Evolutionary conservation across 2,113 vertebrate species (phyloP), one percentile per base, ranked within the genome.

Genomic region (Toxotes chatareus): DNA sequence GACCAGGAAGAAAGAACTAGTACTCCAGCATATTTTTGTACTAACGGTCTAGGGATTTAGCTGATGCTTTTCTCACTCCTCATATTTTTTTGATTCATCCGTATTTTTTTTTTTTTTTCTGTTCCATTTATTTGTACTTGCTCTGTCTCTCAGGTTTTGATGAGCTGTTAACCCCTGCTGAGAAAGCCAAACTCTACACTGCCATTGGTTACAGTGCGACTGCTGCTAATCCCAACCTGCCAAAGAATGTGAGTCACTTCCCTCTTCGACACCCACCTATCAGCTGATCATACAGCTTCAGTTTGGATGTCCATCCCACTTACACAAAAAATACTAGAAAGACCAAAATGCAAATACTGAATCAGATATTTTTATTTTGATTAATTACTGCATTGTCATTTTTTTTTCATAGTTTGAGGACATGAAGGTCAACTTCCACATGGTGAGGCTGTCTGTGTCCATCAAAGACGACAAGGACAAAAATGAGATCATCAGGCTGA

Each of bases 121-220:
- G 0, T 75, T 53, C 31, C 23, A 21, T 32, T 55, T 42, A 31
- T 42, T 67, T 0, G 11, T 11, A 17, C 19, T 21, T 73, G 88
- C 89, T 89, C 42, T 38, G 21, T 62, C 1, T 63, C 8, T 73
- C 87, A 97, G 97, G 96, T 82, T 96, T 99, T 93, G 97, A 96
- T 90, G 95, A 95, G 80, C 86, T 99, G 69, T 96, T 99, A 94
- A 97, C 98, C 10, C 17, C 90, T 55, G 96, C 96, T 83, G 98
- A 99, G 90, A 99, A 99, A 91, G 49, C 91, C 86, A 98, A 96
- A 93, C 96, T 99, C 79, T 99, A 98, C 95, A 96, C 97, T 93
- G 98, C 98, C 91, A 99, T 99, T 82, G 98, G 98, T 73, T 99
- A 99, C 90, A 99, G 98, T 85, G 98, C 98, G 87, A 96, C 96